Base-by-base conservation (phyloP, 2,888 invertebrate genomes). In the Sesia bembeciformis region DNA sequence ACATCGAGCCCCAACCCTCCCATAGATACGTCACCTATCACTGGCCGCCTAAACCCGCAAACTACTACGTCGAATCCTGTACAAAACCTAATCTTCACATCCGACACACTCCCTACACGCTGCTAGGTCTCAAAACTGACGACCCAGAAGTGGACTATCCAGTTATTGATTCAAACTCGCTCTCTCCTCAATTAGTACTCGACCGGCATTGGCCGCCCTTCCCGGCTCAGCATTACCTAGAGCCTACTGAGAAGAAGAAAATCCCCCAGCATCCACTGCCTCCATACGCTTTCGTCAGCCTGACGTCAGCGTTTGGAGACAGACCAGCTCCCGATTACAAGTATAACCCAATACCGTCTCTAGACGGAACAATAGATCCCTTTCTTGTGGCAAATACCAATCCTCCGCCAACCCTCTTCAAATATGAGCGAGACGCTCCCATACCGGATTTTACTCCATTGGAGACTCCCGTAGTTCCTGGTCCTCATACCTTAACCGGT, bases 161-260 rank as follows among this genome's bases (percentile, higher is more conserved):
- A 2, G 60, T 79, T 39, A 81, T 84, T 54, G 79, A 87, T 58
- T 75, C 82, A 0, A 70, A 88, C 61, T 84, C 86, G 3, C 58
- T 88, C 7, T 83, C 84, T 1, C 86, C 86, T 3, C 85, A 86
- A 57, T 63, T 80, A 42, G 70, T 76, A 58, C 67, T 87, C n/a
- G 78, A 88, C 56, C 73, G 78, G 56, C 81, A 84, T 58, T 88
- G 87, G 87, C 86, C 86, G 5, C 86, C 88, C 4, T 87, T 88
- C 56, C 89, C 89, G 4, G 88, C 84, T 54, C 87, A 87, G 55
- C 86, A 87, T 62, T 86, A 87, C 57, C 72, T 84, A 5, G 87
- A 87, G 60, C 83, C 84, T 3, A 67, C 67, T 4, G 79, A 83
- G 46, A 77, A 78, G 63, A 39, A 40, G 5, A 76, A 78, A 56